Base-by-base conservation (phyloP, 2,797 vertebrate species). In the Peromyscus eremicus region DNA sequence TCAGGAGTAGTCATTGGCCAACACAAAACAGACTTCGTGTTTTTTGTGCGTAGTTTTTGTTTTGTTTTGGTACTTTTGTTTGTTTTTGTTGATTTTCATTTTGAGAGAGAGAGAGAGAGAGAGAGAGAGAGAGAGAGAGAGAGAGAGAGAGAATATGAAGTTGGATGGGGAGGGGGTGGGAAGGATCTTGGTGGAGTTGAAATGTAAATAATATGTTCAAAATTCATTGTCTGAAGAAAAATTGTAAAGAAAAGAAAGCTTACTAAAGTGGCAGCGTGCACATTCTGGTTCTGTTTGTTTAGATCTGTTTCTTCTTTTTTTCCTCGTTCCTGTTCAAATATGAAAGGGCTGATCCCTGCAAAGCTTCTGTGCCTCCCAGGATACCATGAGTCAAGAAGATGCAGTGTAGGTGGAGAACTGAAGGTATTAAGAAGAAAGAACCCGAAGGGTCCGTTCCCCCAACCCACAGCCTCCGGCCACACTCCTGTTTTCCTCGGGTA, bases 221-320 rank as follows among this genome's bases (percentile, higher is more conserved):
- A 66, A 49, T 49, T 46, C 46, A 29, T 40, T 14, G 4, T 62
- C 66, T 68, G 64, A 34, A 68, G 21, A 70, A 86, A 60, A 68
- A 49, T 34, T 52, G 6, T 52, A 27, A 86, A 52, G 16, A n/a
- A 25, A 70, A 52, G 32, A 23, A 27, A 70, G 84, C 64, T 52
- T 70, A 25, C 17, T 49, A 16, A 52, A 37, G n/a, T 32, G 57
- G 66, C 16, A 23, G 40, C 16, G 62, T 11, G 17, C 43, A 71
- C n/a, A 60, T 84, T 32, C 27, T 66, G 7, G 14, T 60, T 95
- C 60, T 91, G n/a, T 75, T 75, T 79, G 90, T 94, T 90, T 43
- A 82, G 71, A 77, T 43, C 9, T 23, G n/a, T 19, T 92, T 91
- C 75, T 89, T 8, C 5, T 23, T 76, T 46, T 46, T 27, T 16